A percentile compares a stretch with the other conserved stretches of the same genome.
Conservation (phyloP, 2,797 vertebrate species). For the Botia kubotai region DNA sequence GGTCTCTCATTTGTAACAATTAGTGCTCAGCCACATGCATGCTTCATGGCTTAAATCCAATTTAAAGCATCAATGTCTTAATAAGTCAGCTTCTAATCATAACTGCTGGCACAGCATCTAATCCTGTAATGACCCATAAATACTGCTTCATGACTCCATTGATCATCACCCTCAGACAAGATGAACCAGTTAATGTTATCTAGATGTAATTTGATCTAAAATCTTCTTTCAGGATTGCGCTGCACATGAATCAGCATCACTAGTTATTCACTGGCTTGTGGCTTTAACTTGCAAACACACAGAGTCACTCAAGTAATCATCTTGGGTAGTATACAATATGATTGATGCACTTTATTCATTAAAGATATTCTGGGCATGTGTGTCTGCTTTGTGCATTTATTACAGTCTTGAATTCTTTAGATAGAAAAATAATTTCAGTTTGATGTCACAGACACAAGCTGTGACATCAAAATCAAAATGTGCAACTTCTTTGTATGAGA, state of each 20-base stretch:
- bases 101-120: constrained; percentile 71
- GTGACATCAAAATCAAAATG: background rate
- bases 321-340: background rate
- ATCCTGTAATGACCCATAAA: constrained; percentile 77
- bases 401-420: background rate
- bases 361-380: background rate
- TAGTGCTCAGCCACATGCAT: constrained; percentile 41
- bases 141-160: constrained; percentile 80
- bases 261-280: constrained; percentile 17
- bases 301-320: constrained; percentile 1
- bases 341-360: background rate
- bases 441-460: background rate
- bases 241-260: constrained; percentile 14
- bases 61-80: constrained; percentile 57
- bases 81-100: constrained; percentile 64
- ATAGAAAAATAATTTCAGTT: background rate
- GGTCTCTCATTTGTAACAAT: constrained; percentile 41
- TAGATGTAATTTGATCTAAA: constrained; percentile 77
- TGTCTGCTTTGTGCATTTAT: background rate
- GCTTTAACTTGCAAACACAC: constrained; percentile 3
- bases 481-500: background rate
- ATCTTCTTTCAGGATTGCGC: constrained; percentile 68
- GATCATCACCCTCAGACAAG: constrained; percentile 80
- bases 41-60: constrained; percentile 48
- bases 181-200: constrained; percentile 76